Base-by-base conservation (phyloP, 2,888 invertebrate species). In the Enchytraeus crypticus region DNA sequence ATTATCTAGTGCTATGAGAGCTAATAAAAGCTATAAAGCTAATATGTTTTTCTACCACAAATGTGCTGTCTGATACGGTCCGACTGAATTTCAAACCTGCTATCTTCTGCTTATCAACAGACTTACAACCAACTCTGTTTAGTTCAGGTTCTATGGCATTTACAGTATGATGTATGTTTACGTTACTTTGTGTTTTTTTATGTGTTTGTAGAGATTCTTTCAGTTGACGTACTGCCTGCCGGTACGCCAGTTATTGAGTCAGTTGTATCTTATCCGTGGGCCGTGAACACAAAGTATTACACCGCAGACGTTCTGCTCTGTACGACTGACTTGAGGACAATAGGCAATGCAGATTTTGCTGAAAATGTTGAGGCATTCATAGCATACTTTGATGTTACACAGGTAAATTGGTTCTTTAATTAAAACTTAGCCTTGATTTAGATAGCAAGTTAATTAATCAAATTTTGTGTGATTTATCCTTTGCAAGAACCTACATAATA, bases 241-340 rank as follows among this genome's bases (percentile, higher is more conserved):
- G 32, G 45, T n/a, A 38, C 45, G 21, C 43, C 29, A 21, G 43
- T 63, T 38, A n/a, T 64, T 5, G 66, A 69, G 53, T 63, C 62
- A n/a, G 61, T 71, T 11, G 43, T 62, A 21, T 59, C 63, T 1
- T 76, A 72, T 64, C 69, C 71, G 33, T 78, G 77, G 77, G 80
- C 81, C 64, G 83, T 87, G 63, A 83, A 85, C 66, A 87, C 86
- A 45, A 88, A 88, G 76, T 88, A 88, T 78, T 88, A 88, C 72
- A 83, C 83, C 51, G 83, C 86, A 14, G 81, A 84, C 72, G 82
- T 87, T 34, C 77, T 83, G 65, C 70, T 88, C 26, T 83, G 84
- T 70, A 78, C 82, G 0, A 77, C 84, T 55, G 75, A 81, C 70
- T 72, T 77, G 8, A 47, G 56, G 21, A 81, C 80, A 33, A 74